Evolutionary conservation across 2,113 vertebrate genomes (phyloP).

Genomic region (Heliornis fulica): DNA sequence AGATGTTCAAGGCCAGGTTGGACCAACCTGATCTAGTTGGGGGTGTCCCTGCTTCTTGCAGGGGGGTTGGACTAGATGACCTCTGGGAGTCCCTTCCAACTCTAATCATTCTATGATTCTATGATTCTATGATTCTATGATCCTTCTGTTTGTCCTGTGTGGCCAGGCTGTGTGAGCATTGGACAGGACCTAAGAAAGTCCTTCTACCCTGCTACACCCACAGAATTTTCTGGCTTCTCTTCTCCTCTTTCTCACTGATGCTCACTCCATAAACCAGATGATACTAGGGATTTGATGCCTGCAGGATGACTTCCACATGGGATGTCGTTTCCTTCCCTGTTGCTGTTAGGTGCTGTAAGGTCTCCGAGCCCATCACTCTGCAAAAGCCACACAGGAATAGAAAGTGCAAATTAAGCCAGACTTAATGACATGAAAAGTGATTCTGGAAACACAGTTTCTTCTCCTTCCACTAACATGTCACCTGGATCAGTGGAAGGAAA

Average conservation of each 20-base stretch:
- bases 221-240: not conserved
- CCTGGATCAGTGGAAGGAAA: not conserved
- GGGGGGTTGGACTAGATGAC: no score
- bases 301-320: rapidly evolving
- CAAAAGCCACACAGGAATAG: not conserved
- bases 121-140: no score
- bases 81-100: no score
- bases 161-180: not conserved
- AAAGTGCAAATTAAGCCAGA: no score
- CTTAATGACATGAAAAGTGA: not conserved
- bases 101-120: no score
- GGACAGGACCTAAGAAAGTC: not conserved
- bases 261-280: not conserved
- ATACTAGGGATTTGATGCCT: not conserved
- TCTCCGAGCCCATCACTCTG: not conserved
- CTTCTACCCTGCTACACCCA: not conserved
- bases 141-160: not conserved
- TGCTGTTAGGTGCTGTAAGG: not conserved
- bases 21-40: no score
- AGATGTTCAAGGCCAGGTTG: no score
- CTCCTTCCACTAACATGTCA: not conserved
- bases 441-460: not conserved
- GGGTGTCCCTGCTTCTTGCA: no score
- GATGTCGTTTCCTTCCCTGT: not conserved
- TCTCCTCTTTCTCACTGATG: not conserved